These are phyloP conservation scores for Brachionus rubens DNA, from an alignment of 1,140 invertebrate species.

Conservation along the genomic window DNA sequence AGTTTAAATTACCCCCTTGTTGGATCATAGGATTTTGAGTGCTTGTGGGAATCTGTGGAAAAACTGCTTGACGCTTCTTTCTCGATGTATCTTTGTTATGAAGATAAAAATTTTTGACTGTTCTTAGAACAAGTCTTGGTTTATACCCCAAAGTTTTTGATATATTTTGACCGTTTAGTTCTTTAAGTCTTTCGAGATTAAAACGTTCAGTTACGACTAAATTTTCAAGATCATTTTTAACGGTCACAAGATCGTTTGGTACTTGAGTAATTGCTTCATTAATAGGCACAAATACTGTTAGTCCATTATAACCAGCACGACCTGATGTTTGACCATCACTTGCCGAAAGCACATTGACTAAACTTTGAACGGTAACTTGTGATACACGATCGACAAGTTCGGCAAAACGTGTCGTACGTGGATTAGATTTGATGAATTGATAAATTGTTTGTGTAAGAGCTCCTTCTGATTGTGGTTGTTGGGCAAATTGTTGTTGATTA, in stretches of 20 bases:
- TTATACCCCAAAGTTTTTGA: conserved; percentile 5
- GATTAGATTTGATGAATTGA: conserved; percentile 15
- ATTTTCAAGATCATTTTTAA: conserved; percentile 39
- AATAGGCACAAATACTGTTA: conserved; percentile 29
- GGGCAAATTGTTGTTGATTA: not conserved
- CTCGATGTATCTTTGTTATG: not conserved
- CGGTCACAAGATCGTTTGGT: not conserved
- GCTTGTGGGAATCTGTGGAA: not conserved
- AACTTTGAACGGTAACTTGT: not conserved
- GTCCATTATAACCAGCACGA: not conserved
- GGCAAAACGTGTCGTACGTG: not conserved
- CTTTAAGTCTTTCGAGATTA: conserved; percentile 12
- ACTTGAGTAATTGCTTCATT: conserved; percentile 9
- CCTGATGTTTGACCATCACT: not conserved
- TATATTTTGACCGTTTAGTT: conserved; percentile 7
- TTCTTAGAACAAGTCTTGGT: not conserved
- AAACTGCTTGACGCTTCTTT: not conserved
- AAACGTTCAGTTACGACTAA: not conserved
- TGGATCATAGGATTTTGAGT: too few species aligned
- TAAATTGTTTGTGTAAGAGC: not conserved
- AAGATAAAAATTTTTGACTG: conserved; percentile 38
- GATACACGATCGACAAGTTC: conserved; percentile 12
- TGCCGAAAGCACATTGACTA: not conserved
- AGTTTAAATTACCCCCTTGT: not conserved
- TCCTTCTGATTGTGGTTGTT: not conserved